Conservation (phyloP, 2,888 invertebrate genomes). For the Macrophya annulata region DNA sequence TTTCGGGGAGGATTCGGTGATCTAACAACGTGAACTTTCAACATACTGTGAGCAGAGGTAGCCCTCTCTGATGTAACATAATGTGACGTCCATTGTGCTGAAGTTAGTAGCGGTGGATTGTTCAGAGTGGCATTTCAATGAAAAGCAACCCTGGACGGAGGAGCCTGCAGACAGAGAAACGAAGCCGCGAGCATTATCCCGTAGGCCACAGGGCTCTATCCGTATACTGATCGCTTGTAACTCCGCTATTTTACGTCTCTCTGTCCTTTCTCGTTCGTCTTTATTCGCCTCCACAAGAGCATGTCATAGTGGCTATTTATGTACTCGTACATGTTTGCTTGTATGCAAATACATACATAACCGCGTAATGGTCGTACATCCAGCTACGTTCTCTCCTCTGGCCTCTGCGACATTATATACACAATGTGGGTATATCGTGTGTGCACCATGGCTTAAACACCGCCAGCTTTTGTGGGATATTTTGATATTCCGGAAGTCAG, state of each 20-base stretch:
- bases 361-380: conserved; percentile 9
- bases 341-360: conserved; percentile 13
- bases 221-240: conserved; percentile 74
- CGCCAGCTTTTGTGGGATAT: conserved; percentile 30
- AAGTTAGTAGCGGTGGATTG: conserved; percentile 74
- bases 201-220: conserved; percentile 67
- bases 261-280: conserved; percentile 35
- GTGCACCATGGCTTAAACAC: conserved; percentile 28
- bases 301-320: conserved; percentile 6
- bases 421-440: background rate
- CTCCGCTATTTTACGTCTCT: conserved; percentile 64
- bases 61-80: conserved; percentile 72
- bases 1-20: conserved; percentile 9
- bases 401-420: conserved; percentile 10
- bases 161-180: conserved; percentile 66
- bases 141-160: conserved; percentile 69
- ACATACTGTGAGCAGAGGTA: conserved; percentile 58
- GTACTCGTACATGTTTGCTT: background rate
- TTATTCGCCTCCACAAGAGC: conserved; percentile 17
- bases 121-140: conserved; percentile 74
- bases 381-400: conserved; percentile 22
- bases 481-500: conserved; percentile 8
- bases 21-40: background rate
- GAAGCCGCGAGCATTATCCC: conserved; percentile 71
- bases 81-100: conserved; percentile 75